These are phyloP conservation scores for Hypena proboscidalis DNA, from an alignment of 2,888 invertebrate genomes.

Conservation along the genomic window DNA sequence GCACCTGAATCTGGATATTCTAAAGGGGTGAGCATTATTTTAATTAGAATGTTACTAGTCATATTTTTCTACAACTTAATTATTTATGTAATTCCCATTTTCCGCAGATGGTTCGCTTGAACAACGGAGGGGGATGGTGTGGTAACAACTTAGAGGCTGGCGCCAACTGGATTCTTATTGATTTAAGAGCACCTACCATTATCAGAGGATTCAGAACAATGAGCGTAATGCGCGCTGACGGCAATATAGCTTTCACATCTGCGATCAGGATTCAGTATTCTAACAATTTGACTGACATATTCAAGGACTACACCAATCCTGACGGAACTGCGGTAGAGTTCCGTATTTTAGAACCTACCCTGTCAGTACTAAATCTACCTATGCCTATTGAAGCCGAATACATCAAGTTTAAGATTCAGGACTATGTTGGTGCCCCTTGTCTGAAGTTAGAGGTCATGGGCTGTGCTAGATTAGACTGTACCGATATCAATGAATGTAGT, in stretches of 20 bases:
- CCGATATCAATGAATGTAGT: conserved; percentile 95
- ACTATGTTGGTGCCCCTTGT: conserved; percentile 95
- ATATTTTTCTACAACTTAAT: neutral
- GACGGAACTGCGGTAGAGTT: conserved; percentile 97
- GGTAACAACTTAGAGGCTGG: conserved; percentile 94
- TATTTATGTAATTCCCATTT: conserved; percentile 17
- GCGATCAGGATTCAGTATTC: conserved; percentile 95
- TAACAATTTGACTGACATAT: conserved; percentile 94
- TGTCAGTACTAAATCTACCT: conserved; percentile 96
- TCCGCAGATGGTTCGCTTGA: conserved; percentile 91
- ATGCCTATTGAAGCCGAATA: conserved; percentile 96
- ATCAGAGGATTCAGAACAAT: conserved; percentile 96
- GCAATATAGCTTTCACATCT: conserved; percentile 94
- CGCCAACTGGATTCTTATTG: conserved; percentile 94
- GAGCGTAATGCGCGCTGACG: conserved; percentile 93
- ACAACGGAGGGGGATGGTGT: conserved; percentile 95
- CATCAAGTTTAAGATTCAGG: conserved; percentile 93
- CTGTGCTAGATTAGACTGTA: conserved; percentile 94
- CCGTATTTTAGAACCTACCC: conserved; percentile 93
- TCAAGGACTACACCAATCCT: conserved; percentile 96
- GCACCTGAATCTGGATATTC: conserved; percentile 92
- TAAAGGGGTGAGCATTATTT: conserved; percentile 87
- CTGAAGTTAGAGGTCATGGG: conserved; percentile 96
- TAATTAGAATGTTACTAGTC: neutral
- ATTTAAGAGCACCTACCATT: conserved; percentile 94